Percentiles rank a stretch among this genome's conserved stretches.
These are phyloP conservation scores for Engystomops pustulosus DNA, from an alignment of 2,113 vertebrate species.

Conservation along the genomic window DNA sequence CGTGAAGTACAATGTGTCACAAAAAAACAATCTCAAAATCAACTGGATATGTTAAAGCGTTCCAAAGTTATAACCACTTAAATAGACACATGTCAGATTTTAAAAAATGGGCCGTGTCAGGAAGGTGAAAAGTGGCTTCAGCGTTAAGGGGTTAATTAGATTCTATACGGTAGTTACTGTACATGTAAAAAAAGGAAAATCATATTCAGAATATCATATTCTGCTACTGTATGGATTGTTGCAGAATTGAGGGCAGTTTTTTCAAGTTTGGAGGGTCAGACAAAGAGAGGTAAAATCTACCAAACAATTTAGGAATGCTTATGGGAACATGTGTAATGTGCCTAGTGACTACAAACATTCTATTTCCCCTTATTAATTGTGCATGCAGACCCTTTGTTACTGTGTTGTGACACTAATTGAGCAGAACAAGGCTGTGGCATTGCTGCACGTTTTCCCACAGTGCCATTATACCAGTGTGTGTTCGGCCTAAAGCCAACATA, in stretches of 20 bases:
- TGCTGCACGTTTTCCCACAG: conserved; percentile 34
- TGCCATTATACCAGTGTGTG: conserved; percentile 16
- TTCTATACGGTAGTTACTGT: too few species aligned
- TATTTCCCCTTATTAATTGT: conserved; percentile 18
- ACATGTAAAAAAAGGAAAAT: too few species aligned
- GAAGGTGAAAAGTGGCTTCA: too few species aligned
- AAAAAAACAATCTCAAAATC: too few species aligned
- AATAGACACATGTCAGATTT: too few species aligned
- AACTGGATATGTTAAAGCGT: too few species aligned
- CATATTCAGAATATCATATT: too few species aligned
- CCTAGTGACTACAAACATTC: background rate
- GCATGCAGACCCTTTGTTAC: conserved; percentile 2
- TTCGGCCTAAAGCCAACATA: conserved; percentile 34
- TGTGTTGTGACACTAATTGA: conserved; percentile 38
- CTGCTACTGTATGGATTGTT: background rate
- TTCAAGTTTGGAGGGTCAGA: background rate
- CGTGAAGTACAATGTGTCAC: too few species aligned
- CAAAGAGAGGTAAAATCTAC: background rate
- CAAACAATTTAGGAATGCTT: background rate
- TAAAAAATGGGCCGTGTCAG: too few species aligned
- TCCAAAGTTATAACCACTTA: too few species aligned
- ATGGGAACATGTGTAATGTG: background rate
- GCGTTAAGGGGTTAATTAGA: too few species aligned
- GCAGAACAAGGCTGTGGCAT: conserved; percentile 8
- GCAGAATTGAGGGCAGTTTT: background rate